Evolutionary conservation across 2,797 vertebrate genomes (phyloP).

Genomic region (Tenualosa thibaudeaui): DNA sequence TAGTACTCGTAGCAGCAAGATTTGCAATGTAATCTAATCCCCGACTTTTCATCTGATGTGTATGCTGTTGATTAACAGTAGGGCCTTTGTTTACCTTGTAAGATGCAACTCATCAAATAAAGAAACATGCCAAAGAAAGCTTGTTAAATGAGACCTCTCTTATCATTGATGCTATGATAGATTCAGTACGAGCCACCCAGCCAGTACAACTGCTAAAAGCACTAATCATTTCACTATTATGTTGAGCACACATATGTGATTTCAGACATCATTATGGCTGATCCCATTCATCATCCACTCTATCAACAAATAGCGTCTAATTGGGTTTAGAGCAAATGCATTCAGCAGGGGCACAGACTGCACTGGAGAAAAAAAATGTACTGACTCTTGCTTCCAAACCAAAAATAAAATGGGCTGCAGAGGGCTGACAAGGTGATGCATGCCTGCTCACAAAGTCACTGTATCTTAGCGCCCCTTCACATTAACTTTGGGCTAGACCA

Average conservation of each 20-base stretch:
- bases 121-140: slow-evolving; percentile 6
- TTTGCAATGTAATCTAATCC: background rate
- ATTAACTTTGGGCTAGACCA: background rate
- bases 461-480: background rate
- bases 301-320: slow-evolving; percentile 2
- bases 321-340: background rate
- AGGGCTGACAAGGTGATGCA: background rate
- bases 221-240: slow-evolving; percentile 6
- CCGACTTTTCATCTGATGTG: background rate
- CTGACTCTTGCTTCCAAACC: background rate
- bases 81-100: background rate
- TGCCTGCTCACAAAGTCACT: background rate
- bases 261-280: slow-evolving; percentile 10
- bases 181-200: background rate
- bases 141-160: background rate
- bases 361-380: background rate
- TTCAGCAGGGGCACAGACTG: background rate
- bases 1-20: background rate
- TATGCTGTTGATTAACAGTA: background rate
- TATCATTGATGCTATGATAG: background rate
- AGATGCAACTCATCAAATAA: background rate
- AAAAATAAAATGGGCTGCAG: background rate
- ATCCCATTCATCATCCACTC: slow-evolving; percentile 18
- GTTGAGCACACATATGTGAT: slow-evolving; percentile 18
- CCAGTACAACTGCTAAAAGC: background rate